Conservation (phyloP, 1,140 invertebrate genomes). For the Marisa cornuarietis region DNA sequence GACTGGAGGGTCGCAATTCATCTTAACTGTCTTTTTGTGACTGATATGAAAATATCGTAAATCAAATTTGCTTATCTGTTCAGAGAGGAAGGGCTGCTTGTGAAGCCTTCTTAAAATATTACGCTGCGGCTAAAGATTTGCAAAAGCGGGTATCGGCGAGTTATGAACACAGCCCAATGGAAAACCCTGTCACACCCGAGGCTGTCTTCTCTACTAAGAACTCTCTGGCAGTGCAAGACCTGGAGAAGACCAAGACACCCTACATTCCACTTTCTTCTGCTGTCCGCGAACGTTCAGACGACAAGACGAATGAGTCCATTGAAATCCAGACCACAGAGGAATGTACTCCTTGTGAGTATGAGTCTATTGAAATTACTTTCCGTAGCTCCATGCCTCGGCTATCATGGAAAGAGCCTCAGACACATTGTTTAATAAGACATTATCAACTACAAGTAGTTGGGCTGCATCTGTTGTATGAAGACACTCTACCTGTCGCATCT, state of each 20-base stretch:
- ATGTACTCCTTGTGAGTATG: constrained; percentile 10
- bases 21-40: not conserved
- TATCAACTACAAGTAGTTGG: too few species aligned
- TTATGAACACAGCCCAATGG: not conserved
- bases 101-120: constrained; percentile 37
- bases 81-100: constrained; percentile 28
- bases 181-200: not conserved
- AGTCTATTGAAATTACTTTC: too few species aligned
- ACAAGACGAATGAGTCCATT: not conserved
- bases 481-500: too few species aligned
- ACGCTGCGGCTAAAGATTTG: constrained; percentile 24
- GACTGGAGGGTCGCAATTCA: not conserved
- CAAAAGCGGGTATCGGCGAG: not conserved
- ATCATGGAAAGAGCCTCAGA: too few species aligned
- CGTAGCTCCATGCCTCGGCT: too few species aligned
- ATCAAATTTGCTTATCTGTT: not conserved
- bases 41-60: too few species aligned
- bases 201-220: too few species aligned
- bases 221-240: not conserved
- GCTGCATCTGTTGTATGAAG: too few species aligned
- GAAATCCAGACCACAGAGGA: constrained; percentile 7
- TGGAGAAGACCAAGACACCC: not conserved
- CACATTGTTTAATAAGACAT: too few species aligned
- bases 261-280: not conserved
- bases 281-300: not conserved